These are phyloP conservation scores for Drosophila pandora DNA, from an alignment of 1,140 invertebrate species.

Conservation along the genomic window DNA sequence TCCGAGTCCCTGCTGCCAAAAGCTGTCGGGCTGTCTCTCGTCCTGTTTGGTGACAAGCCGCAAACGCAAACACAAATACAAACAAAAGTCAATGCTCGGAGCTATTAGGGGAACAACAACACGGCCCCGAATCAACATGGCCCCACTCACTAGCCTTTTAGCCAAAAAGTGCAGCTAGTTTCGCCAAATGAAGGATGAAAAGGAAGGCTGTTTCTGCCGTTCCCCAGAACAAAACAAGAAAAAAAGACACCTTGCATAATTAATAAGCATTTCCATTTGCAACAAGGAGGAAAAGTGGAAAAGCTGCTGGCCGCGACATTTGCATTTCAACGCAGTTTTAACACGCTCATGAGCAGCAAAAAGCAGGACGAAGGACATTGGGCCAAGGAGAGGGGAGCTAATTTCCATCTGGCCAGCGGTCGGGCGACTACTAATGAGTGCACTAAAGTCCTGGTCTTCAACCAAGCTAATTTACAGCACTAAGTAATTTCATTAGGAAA, in stretches of 20 bases:
- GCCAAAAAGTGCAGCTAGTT: conserved; percentile 27
- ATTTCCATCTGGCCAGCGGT: conserved; percentile 42
- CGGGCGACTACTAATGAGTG: conserved; percentile 44
- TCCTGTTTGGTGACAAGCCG: conserved; percentile 46
- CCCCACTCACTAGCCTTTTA: not conserved
- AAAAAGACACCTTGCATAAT: conserved; percentile 67
- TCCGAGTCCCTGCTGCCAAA: conserved; percentile 16
- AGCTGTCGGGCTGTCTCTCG: not conserved
- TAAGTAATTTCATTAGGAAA: conserved; percentile 18
- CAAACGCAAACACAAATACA: conserved; percentile 54
- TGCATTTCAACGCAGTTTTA: conserved; percentile 69
- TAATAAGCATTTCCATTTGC: conserved; percentile 56
- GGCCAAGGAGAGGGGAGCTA: conserved; percentile 7
- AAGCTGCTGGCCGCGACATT: conserved; percentile 43
- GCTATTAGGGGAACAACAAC: conserved; percentile 72
- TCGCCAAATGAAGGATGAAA: conserved; percentile 43
- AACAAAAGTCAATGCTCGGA: conserved; percentile 66
- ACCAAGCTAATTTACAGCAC: conserved; percentile 18
- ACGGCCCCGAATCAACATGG: conserved; percentile 38
- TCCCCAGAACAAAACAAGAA: conserved; percentile 30
- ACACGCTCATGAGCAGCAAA: conserved; percentile 69
- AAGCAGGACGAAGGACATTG: conserved; percentile 19
- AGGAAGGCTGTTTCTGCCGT: conserved; percentile 24
- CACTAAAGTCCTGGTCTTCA: conserved; percentile 16
- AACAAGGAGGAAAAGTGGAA: conserved; percentile 9